Percentiles rank a stretch among this genome's conserved stretches.
Evolutionary conservation across 2,113 vertebrate species (phyloP).

Genomic region (Menura novaehollandiae): DNA sequence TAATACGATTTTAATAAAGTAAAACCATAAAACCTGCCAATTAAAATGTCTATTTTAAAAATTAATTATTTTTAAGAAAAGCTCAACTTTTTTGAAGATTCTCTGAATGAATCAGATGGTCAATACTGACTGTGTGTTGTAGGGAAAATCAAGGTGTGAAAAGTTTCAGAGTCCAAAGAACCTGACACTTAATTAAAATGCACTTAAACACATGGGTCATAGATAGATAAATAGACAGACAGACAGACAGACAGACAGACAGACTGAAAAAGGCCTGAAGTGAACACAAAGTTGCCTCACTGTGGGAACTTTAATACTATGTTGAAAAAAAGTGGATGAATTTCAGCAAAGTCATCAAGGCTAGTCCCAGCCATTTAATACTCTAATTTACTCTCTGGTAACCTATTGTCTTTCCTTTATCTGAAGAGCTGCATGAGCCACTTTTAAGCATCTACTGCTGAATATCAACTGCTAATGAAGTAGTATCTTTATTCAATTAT

Average conservation of each 20-base stretch:
- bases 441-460: neutral
- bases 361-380: neutral
- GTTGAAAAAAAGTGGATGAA: neutral
- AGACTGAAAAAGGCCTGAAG: neutral
- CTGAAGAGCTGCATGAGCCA: neutral
- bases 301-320: neutral
- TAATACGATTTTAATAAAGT: neutral
- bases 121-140: neutral
- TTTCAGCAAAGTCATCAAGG: neutral
- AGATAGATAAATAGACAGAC: accelerated
- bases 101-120: neutral
- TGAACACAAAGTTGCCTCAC: neutral
- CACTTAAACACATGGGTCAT: neutral
- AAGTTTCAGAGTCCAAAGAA: neutral
- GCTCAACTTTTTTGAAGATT: neutral
- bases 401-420: neutral
- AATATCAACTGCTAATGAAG: neutral
- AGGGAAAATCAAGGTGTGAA: neutral
- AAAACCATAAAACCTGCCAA: accelerated
- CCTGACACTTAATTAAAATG: neutral
- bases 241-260: neutral
- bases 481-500: neutral
- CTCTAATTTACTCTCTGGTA: neutral
- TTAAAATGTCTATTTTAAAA: neutral
- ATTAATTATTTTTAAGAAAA: neutral